Evolutionary conservation across 2,113 vertebrate genomes (phyloP).

Genomic region (Herpetotheres cachinnans): DNA sequence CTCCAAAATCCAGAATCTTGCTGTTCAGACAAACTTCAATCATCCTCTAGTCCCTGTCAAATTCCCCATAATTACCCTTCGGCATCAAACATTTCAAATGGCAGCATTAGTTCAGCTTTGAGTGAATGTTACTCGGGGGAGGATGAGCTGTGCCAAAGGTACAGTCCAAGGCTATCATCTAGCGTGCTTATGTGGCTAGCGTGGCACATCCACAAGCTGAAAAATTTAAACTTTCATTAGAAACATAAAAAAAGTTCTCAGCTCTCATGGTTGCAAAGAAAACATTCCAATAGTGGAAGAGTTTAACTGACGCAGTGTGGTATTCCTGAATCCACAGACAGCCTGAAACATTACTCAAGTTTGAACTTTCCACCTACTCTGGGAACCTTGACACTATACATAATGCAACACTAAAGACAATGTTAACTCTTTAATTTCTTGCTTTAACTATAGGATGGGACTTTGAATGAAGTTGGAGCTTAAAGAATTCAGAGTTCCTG

Average conservation of each 20-base stretch:
- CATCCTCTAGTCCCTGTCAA: conserved; percentile 5
- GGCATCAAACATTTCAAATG: conserved; percentile 17
- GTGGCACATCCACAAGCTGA: conserved; percentile 7
- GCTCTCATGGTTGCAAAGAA: not conserved
- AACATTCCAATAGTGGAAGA: not conserved
- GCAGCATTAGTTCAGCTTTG: conserved; percentile 26
- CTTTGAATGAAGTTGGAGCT: not conserved
- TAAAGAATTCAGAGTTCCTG: not conserved
- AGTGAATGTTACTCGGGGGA: not conserved
- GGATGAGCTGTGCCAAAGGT: conserved; percentile 19
- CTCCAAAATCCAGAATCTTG: not conserved
- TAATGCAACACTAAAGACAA: not conserved
- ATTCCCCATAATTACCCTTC: conserved; percentile 22
- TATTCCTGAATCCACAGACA: not conserved
- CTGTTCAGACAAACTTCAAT: conserved; percentile 38
- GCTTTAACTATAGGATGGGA: not conserved
- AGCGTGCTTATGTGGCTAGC: not conserved
- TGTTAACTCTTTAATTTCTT: not conserved
- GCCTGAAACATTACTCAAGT: not conserved
- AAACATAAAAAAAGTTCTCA: not conserved
- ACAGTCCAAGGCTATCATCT: conserved; percentile 34
- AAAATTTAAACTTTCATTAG: conserved; percentile 15
- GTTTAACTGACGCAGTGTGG: not conserved
- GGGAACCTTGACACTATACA: not conserved
- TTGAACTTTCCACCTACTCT: not conserved